phyloP scores from a whole-genome alignment of 2,797 vertebrate genomes.

The Gymnodraco acuticeps region DNA sequence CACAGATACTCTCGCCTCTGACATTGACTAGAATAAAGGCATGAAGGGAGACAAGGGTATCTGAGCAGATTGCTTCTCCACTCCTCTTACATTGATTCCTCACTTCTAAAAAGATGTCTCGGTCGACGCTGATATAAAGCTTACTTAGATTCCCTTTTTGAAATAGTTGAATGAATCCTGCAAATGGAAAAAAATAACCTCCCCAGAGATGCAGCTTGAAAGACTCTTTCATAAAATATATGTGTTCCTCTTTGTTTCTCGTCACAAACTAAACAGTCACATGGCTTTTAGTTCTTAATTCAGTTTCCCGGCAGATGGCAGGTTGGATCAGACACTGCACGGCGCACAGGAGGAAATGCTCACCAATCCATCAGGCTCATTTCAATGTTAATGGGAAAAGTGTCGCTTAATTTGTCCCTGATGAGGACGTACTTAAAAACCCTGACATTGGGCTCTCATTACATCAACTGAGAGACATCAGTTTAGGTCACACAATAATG shows the following conservation, averaged over 20 bases:
- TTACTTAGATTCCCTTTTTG: background rate
- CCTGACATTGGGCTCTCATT: slow-evolving; percentile 51
- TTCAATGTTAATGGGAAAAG: slow-evolving; percentile 69
- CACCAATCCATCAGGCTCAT: slow-evolving; percentile 70
- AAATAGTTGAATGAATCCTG: slow-evolving; percentile 5
- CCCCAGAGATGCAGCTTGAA: background rate
- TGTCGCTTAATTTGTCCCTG: slow-evolving; percentile 66
- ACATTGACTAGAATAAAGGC: slow-evolving; percentile 31
- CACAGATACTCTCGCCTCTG: slow-evolving; percentile 35
- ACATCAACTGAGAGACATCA: slow-evolving; percentile 7
- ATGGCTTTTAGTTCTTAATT: slow-evolving; percentile 26
- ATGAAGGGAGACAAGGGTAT: background rate
- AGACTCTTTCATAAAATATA: slow-evolving; percentile 22
- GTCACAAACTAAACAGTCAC: slow-evolving; percentile 42
- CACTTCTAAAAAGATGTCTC: slow-evolving; percentile 17
- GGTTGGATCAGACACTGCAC: slow-evolving; percentile 62
- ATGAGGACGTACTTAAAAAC: slow-evolving; percentile 70
- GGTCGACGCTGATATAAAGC: slow-evolving; percentile 4
- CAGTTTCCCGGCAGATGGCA: slow-evolving; percentile 70
- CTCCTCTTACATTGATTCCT: slow-evolving; percentile 43
- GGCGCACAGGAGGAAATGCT: slow-evolving; percentile 39
- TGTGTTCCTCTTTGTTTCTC: background rate
- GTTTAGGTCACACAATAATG: slow-evolving; percentile 19
- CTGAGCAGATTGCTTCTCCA: slow-evolving; percentile 31
- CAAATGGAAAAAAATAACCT: slow-evolving; percentile 16